Base-by-base conservation (phyloP, 2,888 invertebrate genomes). In the Eudasyphora cyanicolor region DNA sequence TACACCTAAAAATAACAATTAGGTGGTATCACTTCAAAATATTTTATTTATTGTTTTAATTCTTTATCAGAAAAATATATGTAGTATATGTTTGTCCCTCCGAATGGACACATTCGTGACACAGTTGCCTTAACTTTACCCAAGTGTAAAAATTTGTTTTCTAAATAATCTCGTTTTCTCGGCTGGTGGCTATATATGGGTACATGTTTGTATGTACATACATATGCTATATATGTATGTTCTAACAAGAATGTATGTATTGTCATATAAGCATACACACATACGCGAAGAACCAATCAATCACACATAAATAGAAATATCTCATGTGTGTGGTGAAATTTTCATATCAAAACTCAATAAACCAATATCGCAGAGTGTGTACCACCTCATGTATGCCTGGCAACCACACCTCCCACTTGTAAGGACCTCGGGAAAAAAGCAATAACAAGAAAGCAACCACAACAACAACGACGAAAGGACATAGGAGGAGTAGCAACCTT, bases 331-430 rank as follows among this genome's bases (percentile, higher is more conserved):
- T 49, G 17, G 32, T 62, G 27, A 19, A 42, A 35, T 32, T 49
- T 74, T 62, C 45, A 80, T 42, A 84, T 80, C 80, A 80, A 84
- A 84, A 79, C 60, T 81, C 84, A 81, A 81, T 81, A 84, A 62
- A 76, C 80, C 78, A 73, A 79, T 76, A 54, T 81, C 54, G 67
- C 64, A 82, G 64, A 38, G 32, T 38, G 38, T 32, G 60, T 29
- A 1, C n/a, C n/a, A n/a, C n/a, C n/a, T n/a, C 6, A 6, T 62
- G 62, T 32, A 38, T 12, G 57, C 78, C 62, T n/a, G n/a, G 71
- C 84, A 76, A 73, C 78, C 78, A 76, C 81, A 76, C 81, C 81
- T 51, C 73, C 81, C 51, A 71, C 78, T 73, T 71, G 3, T 42
- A 42, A 42, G 7, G 35, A 32, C 71, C 51, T 12, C 14, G 8